Base-by-base conservation (phyloP, 1,140 invertebrate genomes). In the Thaumetopoea pityocampa region DNA sequence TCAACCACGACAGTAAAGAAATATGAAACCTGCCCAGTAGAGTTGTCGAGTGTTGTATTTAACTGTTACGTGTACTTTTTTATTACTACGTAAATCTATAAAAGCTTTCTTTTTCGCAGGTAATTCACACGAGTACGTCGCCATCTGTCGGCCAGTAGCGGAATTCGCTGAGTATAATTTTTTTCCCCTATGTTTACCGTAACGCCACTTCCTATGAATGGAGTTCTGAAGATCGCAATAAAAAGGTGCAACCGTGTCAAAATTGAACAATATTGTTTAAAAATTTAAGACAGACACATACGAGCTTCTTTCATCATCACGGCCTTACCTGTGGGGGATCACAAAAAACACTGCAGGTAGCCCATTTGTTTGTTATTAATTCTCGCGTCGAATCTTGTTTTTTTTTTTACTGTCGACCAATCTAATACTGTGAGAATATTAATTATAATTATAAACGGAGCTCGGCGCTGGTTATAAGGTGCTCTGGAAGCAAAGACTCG, bases 351-450 rank as follows among this genome's bases (percentile, higher is more conserved):
- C 67, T 57, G 67, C 79, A 83, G 79, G 79, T 83, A 83, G 79
- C 77, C 72, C 79, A 83, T 83, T 83, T 83, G 79, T 83, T 83
- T 83, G 79, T 83, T 83, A 83, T 81, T 83, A 83, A 83, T 81
- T 83, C 79, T 81, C 71, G 77, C 77, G 58, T 77, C 77, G 72
- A 72, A 72, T 71, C 63, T 73, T 50, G 52, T 59, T 61, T 68
- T 83, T 80, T n/a, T 78, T 69, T 73, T 61, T 58, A 42, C 57
- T 55, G 51, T 62, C 79, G 67, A 66, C 72, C 72, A 76, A 67
- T 74, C 78, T 81, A 77, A 80, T 80, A 69, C 69, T 68, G 68
- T 76, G 70, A 78, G 79, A 83, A 79, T 83, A 83, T 83, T 83
- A 83, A 81, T 83, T 83, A 83, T 78, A 83, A 83, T 83, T 83